Conservation (phyloP, 2,888 invertebrate species). For the Hipparchia semele region DNA sequence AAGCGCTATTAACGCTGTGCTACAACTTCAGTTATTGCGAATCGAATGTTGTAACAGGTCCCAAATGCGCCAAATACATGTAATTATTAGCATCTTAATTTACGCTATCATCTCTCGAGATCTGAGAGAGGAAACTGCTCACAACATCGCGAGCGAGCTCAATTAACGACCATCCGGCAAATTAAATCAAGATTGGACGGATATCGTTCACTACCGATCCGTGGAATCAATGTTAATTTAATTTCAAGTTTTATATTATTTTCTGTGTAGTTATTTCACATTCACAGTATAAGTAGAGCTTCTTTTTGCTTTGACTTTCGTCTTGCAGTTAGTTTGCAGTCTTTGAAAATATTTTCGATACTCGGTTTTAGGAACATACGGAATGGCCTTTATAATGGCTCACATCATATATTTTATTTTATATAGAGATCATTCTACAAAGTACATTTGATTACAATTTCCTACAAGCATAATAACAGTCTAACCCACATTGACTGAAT, state of each 20-base stretch:
- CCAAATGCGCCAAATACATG: slow-evolving; percentile 41
- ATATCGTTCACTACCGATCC: slow-evolving; percentile 53
- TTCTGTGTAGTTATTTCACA: not conserved
- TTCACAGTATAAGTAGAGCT: not conserved
- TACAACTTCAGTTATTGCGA: slow-evolving; percentile 20
- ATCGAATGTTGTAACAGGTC: slow-evolving; percentile 39
- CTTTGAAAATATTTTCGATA: not conserved
- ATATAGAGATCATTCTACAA: no score
- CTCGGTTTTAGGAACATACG: not conserved
- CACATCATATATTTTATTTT: no score
- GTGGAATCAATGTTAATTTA: slow-evolving; percentile 31
- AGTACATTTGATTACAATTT: no score
- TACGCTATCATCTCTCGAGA: slow-evolving; percentile 33
- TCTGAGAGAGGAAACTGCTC: slow-evolving; percentile 24
- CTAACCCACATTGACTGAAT: not conserved
- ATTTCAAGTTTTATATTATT: slow-evolving; percentile 11
- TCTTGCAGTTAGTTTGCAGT: not conserved
- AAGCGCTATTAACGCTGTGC: slow-evolving; percentile 24
- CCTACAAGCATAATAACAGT: not conserved
- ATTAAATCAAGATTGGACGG: slow-evolving; percentile 49
- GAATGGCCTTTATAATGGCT: not conserved
- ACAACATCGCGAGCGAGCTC: slow-evolving; percentile 29
- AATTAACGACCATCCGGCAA: slow-evolving; percentile 62
- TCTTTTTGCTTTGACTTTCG: not conserved
- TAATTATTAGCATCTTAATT: slow-evolving; percentile 39